A percentile compares a stretch with the other conserved stretches of the same genome.
Evolutionary conservation across 2,113 vertebrate genomes (phyloP).

Genomic region (Dasyornis broadbenti): DNA sequence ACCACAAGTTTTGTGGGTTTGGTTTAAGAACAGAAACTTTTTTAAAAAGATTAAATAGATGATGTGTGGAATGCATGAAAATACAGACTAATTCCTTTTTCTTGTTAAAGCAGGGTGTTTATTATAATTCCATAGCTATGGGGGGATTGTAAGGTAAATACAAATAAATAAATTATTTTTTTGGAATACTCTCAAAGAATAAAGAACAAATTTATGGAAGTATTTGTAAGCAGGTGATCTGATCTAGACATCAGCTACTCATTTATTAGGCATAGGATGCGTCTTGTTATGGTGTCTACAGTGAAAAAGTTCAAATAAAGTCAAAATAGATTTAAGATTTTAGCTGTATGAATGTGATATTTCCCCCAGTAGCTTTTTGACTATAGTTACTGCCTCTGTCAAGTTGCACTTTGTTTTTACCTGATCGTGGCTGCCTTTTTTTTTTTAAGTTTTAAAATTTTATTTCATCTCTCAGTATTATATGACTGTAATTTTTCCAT

Average conservation of each 20-base stretch:
- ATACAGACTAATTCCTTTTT: not conserved
- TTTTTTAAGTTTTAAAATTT: not conserved
- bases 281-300: not conserved
- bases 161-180: too few species aligned
- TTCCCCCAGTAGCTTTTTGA: not conserved
- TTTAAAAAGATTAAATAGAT: not conserved
- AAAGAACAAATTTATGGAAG: not conserved
- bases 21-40: not conserved
- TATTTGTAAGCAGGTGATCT: conserved; percentile 8
- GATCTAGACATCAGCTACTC: not conserved
- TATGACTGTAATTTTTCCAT: not conserved
- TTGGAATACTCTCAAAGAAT: not conserved
- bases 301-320: conserved; percentile 6
- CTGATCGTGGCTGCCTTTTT: not conserved
- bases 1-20: not conserved
- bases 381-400: not conserved
- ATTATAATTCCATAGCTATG: not conserved
- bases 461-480: not conserved
- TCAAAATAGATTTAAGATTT: not conserved
- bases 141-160: not conserved
- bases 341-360: not conserved
- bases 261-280: not conserved
- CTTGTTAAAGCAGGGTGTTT: not conserved
- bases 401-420: not conserved
- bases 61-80: not conserved